Evolutionary conservation across 2,113 vertebrate genomes (phyloP).

Genomic region (Erpornis zantholeuca): DNA sequence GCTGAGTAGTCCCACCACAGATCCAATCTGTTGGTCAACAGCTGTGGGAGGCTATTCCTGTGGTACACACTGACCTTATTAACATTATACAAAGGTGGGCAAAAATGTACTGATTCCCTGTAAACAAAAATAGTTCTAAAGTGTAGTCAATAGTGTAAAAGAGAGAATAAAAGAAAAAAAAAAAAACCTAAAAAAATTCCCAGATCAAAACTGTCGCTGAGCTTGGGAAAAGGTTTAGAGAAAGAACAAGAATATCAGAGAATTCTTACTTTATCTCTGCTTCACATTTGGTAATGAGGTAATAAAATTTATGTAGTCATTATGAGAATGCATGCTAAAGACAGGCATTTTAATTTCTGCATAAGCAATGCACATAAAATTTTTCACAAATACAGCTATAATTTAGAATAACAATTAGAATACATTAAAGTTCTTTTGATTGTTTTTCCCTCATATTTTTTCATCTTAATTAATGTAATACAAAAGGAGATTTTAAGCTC

Average conservation of each 20-base stretch:
- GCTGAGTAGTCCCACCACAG: not conserved
- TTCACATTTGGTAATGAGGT: not conserved
- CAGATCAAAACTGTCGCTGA: not conserved
- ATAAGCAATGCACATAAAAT: not conserved
- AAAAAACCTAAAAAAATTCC: not conserved
- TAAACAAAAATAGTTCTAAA: not conserved
- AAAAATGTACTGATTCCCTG: not conserved
- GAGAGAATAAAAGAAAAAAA: not conserved
- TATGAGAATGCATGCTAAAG: not conserved
- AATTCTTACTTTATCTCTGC: not conserved
- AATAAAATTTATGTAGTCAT: conserved; percentile 10
- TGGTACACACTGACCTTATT: not conserved
- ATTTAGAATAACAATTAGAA: conserved; percentile 15
- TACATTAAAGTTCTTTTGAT: not conserved
- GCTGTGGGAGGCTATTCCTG: not conserved
- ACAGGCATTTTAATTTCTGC: not conserved
- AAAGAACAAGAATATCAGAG: not conserved
- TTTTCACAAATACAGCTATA: not conserved
- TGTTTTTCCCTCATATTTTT: not conserved
- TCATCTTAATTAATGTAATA: not conserved
- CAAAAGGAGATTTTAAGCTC: conserved; percentile 16
- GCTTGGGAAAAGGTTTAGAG: not conserved
- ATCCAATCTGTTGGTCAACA: not conserved
- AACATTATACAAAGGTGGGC: not conserved
- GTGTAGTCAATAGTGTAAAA: not conserved